A percentile compares a stretch with the other conserved stretches of the same genome.
Conservation (phyloP, 35 echinoderm and acorn worm genomes). For the Ophioderma brevispina region DNA sequence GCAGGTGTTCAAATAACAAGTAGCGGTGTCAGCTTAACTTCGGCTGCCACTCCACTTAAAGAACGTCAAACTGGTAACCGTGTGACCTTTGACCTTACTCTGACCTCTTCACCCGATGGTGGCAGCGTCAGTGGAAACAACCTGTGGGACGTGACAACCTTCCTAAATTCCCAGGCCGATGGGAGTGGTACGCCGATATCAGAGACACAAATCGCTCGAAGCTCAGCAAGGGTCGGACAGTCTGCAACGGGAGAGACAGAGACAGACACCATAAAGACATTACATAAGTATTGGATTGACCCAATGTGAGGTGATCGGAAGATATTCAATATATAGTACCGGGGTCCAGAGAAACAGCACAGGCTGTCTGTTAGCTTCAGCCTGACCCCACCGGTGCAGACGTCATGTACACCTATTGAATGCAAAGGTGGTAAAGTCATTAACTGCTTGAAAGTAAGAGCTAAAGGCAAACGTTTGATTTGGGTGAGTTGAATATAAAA, state of each 20-base stretch:
- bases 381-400: not conserved
- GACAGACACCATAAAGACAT: not conserved
- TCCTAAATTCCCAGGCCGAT: slow-evolving; percentile 47
- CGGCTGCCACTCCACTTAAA: slow-evolving; percentile 17
- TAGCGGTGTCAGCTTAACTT: slow-evolving; percentile 10
- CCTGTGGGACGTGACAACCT: slow-evolving; percentile 69
- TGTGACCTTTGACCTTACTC: slow-evolving; percentile 62
- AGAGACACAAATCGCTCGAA: slow-evolving; percentile 22
- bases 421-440: slow-evolving; percentile 65
- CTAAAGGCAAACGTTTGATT: too few species aligned
- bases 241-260: slow-evolving; percentile 1
- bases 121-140: slow-evolving; percentile 50
- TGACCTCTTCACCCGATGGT: slow-evolving; percentile 45
- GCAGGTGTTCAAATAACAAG: slow-evolving; percentile 75
- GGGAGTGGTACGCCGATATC: slow-evolving; percentile 23
- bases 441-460: too few species aligned
- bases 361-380: slow-evolving; percentile 37
- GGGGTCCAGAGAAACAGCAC: slow-evolving; percentile 19
- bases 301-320: slow-evolving; percentile 17
- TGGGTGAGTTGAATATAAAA: too few species aligned
- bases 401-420: slow-evolving; percentile 23
- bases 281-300: not conserved
- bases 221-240: not conserved
- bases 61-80: slow-evolving; percentile 35
- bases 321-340: slow-evolving; percentile 67